Evolutionary conservation across 2,797 vertebrate species (phyloP).

Genomic region (Molossus molossus): DNA sequence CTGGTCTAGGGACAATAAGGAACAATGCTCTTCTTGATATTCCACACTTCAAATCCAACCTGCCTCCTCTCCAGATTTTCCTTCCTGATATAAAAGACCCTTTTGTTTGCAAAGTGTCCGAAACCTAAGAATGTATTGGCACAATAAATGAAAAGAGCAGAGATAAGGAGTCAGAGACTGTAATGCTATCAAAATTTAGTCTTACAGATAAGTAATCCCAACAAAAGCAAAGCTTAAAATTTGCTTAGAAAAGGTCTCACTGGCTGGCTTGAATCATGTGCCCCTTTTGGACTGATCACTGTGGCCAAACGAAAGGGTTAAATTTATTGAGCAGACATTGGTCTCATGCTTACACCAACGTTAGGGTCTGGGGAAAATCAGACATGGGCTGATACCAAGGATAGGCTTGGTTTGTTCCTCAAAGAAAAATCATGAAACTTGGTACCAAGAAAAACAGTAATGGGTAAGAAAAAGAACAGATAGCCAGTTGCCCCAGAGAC

Average conservation of each 20-base stretch:
- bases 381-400: neutral
- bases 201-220: neutral
- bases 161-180: neutral
- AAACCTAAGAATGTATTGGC: neutral
- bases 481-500: neutral
- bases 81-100: neutral
- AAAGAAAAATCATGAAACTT: neutral
- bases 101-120: neutral
- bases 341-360: neutral
- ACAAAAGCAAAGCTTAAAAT: neutral
- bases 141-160: slow-evolving; percentile 1
- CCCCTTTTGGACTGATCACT: neutral
- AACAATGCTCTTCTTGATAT: neutral
- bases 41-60: neutral
- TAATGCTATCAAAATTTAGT: neutral
- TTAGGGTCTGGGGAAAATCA: neutral
- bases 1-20: neutral
- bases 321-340: neutral
- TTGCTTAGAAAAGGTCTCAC: neutral
- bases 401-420: neutral
- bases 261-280: neutral
- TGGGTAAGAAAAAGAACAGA: neutral
- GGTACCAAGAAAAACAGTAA: neutral
- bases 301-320: neutral
- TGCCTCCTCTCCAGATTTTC: neutral